Evolutionary conservation across 2,113 vertebrate species (phyloP).

Genomic region (Rana temporaria): DNA sequence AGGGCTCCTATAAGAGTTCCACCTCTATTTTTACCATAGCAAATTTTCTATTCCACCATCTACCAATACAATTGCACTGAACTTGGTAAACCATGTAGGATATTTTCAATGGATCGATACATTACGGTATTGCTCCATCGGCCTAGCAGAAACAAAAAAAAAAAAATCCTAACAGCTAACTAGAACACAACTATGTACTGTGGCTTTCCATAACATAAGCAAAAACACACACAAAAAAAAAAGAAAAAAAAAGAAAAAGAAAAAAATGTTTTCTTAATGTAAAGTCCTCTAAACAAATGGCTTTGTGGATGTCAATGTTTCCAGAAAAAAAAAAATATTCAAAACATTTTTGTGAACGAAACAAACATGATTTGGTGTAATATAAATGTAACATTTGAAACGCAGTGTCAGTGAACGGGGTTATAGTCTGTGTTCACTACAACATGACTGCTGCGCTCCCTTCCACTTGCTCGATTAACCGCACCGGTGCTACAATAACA

Average conservation of each 20-base stretch:
- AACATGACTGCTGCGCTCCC: background rate
- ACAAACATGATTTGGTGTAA: constrained; percentile 36
- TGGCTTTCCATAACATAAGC: background rate
- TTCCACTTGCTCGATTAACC: constrained; percentile 1
- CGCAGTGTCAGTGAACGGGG: constrained; percentile 21
- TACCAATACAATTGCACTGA: constrained; percentile 14
- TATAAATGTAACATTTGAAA: constrained; percentile 48
- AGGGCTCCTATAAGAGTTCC: background rate
- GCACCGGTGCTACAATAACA: background rate
- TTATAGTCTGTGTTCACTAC: constrained; percentile 8
- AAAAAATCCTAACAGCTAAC: background rate
- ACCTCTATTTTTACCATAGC: no score
- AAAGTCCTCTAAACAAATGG: constrained; percentile 1
- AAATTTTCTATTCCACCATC: background rate
- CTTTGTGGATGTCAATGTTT: background rate
- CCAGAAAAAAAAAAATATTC: background rate
- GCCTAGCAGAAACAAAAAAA: background rate
- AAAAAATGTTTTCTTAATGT: background rate
- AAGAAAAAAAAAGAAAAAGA: background rate
- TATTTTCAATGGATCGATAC: background rate
- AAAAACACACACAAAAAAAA: background rate
- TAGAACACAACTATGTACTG: constrained; percentile 15
- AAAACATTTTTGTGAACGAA: background rate
- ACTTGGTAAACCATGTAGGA: background rate
- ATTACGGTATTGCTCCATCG: background rate